phyloP scores from a whole-genome alignment of 2,888 invertebrate species.

The Phymatocera aterrima region DNA sequence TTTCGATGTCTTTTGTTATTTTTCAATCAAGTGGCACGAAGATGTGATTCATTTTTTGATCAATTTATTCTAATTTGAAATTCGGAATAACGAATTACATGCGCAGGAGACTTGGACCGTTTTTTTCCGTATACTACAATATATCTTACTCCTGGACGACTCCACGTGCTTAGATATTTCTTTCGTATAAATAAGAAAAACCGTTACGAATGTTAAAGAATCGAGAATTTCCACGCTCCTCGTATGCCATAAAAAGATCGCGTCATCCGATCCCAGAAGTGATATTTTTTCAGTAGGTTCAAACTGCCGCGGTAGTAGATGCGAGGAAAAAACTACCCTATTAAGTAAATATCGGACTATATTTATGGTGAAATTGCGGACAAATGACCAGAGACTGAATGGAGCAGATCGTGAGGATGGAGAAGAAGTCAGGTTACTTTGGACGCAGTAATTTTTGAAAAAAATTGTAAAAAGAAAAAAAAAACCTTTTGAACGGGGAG shows the following conservation, averaged over 20 bases:
- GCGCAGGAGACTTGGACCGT: no score
- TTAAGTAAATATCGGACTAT: conserved; percentile 62
- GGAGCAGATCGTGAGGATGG: background rate
- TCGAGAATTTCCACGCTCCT: conserved; percentile 69
- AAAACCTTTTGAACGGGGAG: background rate
- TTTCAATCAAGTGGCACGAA: no score
- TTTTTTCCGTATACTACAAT: no score
- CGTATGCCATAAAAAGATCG: conserved; percentile 55
- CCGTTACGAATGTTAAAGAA: conserved; percentile 62
- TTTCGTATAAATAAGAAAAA: background rate
- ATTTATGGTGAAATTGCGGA: conserved; percentile 70
- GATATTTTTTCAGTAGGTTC: conserved; percentile 34
- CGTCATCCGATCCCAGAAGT: conserved; percentile 62
- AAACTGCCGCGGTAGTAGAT: conserved; percentile 37
- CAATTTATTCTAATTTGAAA: no score
- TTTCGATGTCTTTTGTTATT: no score
- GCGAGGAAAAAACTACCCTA: conserved; percentile 51
- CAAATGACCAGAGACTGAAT: conserved; percentile 67
- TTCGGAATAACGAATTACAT: no score
- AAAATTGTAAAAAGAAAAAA: conserved; percentile 36
- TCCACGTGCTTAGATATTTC: no score
- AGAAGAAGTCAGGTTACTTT: conserved; percentile 51
- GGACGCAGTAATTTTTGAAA: conserved; percentile 47
- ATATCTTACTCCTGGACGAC: no score
- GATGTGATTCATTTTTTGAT: no score